Evolutionary conservation across 2,113 vertebrate genomes (phyloP), one percentile per base, ranked within the genome.

Genomic region (Hypocryptadius cinnamomeus): DNA sequence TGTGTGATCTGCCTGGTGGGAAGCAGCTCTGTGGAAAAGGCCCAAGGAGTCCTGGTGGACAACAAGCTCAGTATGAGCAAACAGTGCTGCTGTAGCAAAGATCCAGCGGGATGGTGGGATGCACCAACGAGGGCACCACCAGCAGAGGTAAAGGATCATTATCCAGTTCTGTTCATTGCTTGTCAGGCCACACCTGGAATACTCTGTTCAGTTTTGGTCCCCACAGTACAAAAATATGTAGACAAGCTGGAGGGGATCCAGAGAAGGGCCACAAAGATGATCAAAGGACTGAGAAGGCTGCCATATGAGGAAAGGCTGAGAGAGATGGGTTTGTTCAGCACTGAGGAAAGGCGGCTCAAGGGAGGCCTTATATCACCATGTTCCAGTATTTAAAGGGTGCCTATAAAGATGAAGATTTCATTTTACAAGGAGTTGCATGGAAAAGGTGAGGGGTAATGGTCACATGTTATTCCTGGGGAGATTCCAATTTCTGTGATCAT

Each of bases 181-280:
- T 88, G 22, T 65, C n/a, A 91, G 45, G 63, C 33, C 28, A 35
- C 73, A 54, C 40, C 15, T 60, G 40, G 18, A 87, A 24, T 47
- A 15, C 31, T n/a, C 17, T 65, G 39, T 17, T 39, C 35, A 6
- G 15, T 70, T 84, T 63, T 70, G 27, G 15, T 77, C 64, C 27
- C 30, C 0, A 1, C 47, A 44, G 5, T 31, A 54, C 20, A 48
- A 21, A 48, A 42, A 23, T 15, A 37, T 1, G 15, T n/a, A 37
- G 59, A 37, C 31, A 44, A 31, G 39, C 31, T 74, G 42, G 45
- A 72, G 30, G 16, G 4, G 5, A 5, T 68, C 42, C 72, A 47
- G 33, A 37, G 25, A 25, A 79, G 14, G 51, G 23, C 27, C n/a
- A 42, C 23, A 37, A 27, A 65, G 23, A 42, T 60, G 31, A 31